A percentile compares a stretch with the other conserved stretches of the same genome.
Conservation (phyloP, 35 echinoderm and acorn worm genomes). For the Chiridota heheva region DNA sequence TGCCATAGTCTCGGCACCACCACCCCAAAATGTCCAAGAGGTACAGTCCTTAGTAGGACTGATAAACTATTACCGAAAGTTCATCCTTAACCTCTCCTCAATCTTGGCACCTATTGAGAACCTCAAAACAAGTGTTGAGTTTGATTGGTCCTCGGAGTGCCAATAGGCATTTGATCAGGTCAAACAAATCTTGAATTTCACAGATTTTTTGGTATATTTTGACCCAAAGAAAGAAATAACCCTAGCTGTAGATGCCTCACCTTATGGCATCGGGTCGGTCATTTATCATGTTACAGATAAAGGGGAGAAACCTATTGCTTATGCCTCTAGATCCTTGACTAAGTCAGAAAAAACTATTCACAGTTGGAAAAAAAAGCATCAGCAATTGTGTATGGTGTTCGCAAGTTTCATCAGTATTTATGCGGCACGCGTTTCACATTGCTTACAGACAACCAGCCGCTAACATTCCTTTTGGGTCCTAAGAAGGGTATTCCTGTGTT, state of each 20-base stretch:
- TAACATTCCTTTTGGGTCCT: background rate
- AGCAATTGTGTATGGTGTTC: constrained; percentile 36
- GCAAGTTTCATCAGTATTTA: constrained; percentile 14
- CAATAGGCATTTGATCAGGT: constrained; percentile 27
- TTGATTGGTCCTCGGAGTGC: constrained; percentile 15
- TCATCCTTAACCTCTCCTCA: constrained; percentile 45
- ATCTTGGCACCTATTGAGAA: constrained; percentile 21
- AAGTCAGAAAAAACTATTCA: constrained; percentile 31
- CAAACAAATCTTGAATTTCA: constrained; percentile 18
- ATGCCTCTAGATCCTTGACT: constrained; percentile 44
- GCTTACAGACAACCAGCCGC: constrained; percentile 39
- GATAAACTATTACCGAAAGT: constrained; percentile 54
- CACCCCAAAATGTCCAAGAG: constrained; percentile 16
- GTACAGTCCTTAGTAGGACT: constrained; percentile 18
- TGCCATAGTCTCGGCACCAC: background rate
- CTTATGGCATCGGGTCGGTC: constrained; percentile 47
- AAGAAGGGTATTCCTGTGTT: constrained; percentile 19
- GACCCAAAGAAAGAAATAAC: constrained; percentile 15
- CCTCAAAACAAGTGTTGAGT: background rate
- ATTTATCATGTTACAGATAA: constrained; percentile 17
- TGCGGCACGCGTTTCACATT: constrained; percentile 38
- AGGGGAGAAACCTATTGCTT: constrained; percentile 37
- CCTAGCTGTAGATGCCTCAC: constrained; percentile 52
- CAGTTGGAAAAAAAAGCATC: constrained; percentile 51
- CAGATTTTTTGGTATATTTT: constrained; percentile 14